These are phyloP conservation scores for Patella ulyssiponensis DNA, from an alignment of 2,888 invertebrate species.

Conservation along the genomic window DNA sequence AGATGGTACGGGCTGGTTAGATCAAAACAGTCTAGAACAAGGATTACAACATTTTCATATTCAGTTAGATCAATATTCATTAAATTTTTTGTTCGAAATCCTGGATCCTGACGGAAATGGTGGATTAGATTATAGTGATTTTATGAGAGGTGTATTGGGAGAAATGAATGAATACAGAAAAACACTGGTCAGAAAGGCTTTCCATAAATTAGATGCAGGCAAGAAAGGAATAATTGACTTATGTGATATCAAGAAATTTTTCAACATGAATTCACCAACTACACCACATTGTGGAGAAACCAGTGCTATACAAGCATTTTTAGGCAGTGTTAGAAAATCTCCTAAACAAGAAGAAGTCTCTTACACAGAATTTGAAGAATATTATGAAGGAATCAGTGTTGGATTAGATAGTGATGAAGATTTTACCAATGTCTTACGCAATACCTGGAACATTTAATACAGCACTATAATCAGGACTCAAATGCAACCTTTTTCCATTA, in stretches of 20 bases:
- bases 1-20: slow-evolving; percentile 56
- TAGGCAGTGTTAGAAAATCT: slow-evolving; percentile 57
- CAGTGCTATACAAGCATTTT: slow-evolving; percentile 58
- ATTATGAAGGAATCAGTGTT: slow-evolving; percentile 70
- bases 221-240: slow-evolving; percentile 61
- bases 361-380: slow-evolving; percentile 69
- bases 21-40: slow-evolving; percentile 66
- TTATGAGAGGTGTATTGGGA: slow-evolving; percentile 65
- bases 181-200: slow-evolving; percentile 69
- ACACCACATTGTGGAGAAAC: slow-evolving; percentile 27
- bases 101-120: slow-evolving; percentile 61
- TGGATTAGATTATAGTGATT: slow-evolving; percentile 63
- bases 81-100: slow-evolving; percentile 65
- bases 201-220: slow-evolving; percentile 64
- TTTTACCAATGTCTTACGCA: slow-evolving; percentile 64
- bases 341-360: slow-evolving; percentile 56
- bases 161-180: slow-evolving; percentile 68
- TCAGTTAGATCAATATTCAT: slow-evolving; percentile 61
- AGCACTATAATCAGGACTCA: no score
- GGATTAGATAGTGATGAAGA: slow-evolving; percentile 63
- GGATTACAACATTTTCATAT: slow-evolving; percentile 65
- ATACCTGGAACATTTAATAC: slow-evolving; percentile 67
- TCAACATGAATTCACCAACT: slow-evolving; percentile 56
- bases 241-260: slow-evolving; percentile 68
- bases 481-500: no score